Percentiles rank a stretch among this genome's conserved stretches.
phyloP scores from a whole-genome alignment of 2,888 invertebrate genomes.

The Microlaimidae sp. region DNA sequence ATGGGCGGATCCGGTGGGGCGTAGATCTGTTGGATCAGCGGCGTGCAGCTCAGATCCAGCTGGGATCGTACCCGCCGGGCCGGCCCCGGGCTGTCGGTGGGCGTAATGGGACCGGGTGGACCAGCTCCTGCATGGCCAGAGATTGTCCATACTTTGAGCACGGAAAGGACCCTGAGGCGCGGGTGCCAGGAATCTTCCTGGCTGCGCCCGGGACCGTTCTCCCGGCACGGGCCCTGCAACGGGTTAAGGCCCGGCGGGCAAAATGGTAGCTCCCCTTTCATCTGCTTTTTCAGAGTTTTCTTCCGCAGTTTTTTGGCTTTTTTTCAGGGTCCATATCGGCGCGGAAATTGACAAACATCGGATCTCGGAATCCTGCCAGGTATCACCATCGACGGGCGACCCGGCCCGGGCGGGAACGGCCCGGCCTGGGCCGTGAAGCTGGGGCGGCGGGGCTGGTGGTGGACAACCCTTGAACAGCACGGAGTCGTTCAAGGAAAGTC shows the following conservation, averaged over 20 bases:
- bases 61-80: too few species aligned
- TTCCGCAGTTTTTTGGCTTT: slow-evolving; percentile 1
- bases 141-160: background rate
- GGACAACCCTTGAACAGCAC: background rate
- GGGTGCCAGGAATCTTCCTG: background rate
- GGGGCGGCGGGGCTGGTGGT: background rate
- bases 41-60: background rate
- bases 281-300: slow-evolving; percentile 2
- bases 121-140: too few species aligned
- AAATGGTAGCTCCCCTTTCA: background rate
- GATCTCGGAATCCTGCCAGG: background rate
- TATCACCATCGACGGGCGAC: background rate
- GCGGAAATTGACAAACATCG: background rate
- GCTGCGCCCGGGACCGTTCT: background rate
- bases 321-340: slow-evolving; percentile 3
- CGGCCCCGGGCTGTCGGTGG: background rate
- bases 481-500: background rate
- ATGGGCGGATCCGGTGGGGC: background rate
- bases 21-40: background rate
- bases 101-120: background rate
- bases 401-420: background rate
- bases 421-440: background rate
- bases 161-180: too few species aligned
- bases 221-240: background rate
- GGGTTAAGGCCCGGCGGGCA: background rate